A percentile compares a stretch with the other conserved stretches of the same genome.
phyloP scores from a whole-genome alignment of 2,113 vertebrate genomes.

The Phalacrocorax brasilianus region DNA sequence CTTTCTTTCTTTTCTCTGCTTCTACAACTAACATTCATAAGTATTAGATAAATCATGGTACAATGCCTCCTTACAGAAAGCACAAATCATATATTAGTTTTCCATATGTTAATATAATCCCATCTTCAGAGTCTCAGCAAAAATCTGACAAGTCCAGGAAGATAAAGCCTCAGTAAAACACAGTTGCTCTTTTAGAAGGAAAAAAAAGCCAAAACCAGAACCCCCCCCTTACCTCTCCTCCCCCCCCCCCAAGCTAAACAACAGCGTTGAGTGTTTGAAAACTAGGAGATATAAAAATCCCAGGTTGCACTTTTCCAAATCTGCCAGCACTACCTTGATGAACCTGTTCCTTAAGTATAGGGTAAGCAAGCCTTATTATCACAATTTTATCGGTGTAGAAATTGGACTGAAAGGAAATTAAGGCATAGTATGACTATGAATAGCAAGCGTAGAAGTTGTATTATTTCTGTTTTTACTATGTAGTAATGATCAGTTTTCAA shows the following conservation, averaged over 20 bases:
- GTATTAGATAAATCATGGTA: background rate
- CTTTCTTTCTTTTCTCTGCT: slow-evolving; percentile 59
- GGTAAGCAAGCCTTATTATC: background rate
- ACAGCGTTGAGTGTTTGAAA: background rate
- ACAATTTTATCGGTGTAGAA: background rate
- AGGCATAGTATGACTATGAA: background rate
- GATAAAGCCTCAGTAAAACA: background rate
- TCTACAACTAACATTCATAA: slow-evolving; percentile 47
- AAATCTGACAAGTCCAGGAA: background rate
- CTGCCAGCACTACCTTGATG: background rate
- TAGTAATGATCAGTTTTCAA: background rate
- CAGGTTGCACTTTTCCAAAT: background rate
- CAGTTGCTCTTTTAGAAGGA: background rate
- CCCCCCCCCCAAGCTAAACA: background rate
- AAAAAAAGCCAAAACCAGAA: background rate
- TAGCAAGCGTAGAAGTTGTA: background rate
- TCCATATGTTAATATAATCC: background rate
- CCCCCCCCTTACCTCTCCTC: too few species aligned
- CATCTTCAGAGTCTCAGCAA: background rate
- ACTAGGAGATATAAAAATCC: background rate
- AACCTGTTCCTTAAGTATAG: background rate
- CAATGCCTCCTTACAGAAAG: background rate
- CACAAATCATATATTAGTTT: background rate
- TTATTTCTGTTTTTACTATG: background rate
- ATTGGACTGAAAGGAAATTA: background rate